Conservation (phyloP, 2,797 vertebrate species). For the Peromyscus melanophrys region DNA sequence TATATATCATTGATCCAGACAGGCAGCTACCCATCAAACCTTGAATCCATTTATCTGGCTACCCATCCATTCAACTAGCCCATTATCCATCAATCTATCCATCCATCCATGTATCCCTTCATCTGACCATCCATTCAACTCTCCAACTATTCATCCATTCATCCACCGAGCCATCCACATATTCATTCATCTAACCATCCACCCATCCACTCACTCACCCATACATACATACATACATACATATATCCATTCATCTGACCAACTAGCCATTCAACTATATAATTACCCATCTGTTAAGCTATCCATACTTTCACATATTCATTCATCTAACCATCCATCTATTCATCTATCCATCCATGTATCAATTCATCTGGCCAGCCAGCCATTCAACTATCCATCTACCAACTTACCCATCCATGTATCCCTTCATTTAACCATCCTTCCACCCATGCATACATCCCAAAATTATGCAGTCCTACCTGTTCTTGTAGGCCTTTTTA, state of each 20-base stretch:
- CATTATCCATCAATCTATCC: background rate
- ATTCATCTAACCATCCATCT: conserved; percentile 44
- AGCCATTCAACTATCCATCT: background rate
- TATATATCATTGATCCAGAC: conserved; percentile 53
- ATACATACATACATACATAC: background rate
- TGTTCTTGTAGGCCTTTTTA: conserved; percentile 57
- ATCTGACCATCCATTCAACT: background rate
- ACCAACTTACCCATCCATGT: background rate
- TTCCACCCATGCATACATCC: background rate
- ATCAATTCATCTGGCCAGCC: background rate
- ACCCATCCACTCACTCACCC: background rate
- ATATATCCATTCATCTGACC: background rate
- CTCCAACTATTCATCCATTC: background rate
- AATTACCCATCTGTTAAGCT: background rate
- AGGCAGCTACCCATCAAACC: conserved; percentile 23
- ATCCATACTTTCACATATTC: conserved; percentile 8
- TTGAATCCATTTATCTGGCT: background rate
- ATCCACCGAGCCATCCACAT: background rate
- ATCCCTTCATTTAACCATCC: background rate
- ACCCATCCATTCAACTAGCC: background rate
- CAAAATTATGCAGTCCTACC: conserved; percentile 52
- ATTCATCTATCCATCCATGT: background rate
- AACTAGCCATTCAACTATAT: background rate
- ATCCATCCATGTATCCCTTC: background rate
- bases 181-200: background rate